Base-by-base conservation (phyloP, 2,888 invertebrate species). In the Emmelina monodactyla region DNA sequence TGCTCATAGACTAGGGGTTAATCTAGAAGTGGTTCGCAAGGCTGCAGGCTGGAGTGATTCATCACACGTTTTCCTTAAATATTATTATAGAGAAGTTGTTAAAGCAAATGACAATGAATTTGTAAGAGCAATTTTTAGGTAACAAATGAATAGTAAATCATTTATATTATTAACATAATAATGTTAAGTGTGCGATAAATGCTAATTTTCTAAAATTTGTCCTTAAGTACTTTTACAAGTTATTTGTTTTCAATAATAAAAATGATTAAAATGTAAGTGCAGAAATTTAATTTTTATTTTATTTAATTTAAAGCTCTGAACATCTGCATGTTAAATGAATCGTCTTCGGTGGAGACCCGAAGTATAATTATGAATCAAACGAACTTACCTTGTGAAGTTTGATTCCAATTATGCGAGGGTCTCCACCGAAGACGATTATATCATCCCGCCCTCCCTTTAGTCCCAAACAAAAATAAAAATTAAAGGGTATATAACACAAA, bases 31-130 rank as follows among this genome's bases (percentile, higher is more conserved):
- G 2, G 47, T 49, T n/a, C 28, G 37, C 19, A 37, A 33, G 30
- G 34, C 46, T 1, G 49, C 45, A 10, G 47, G 49, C 1, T 50
- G 49, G 49, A 39, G 37, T 6, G 28, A 33, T 15, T 28, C 31
- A 4, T 49, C 48, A 2, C 14, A 25, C 2, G 39, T 37, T 1
- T 49, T 49, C 33, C 14, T 29, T 5, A 29, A 29, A 29, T 29
- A 29, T 29, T 29, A 29, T 13, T 13, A 14, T 14, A 29, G 14
- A 12, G 29, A 29, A 5, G n/a, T n/a, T n/a, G n/a, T n/a, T n/a
- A n/a, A n/a, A n/a, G n/a, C n/a, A n/a, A n/a, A n/a, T n/a, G n/a
- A n/a, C n/a, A n/a, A n/a, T n/a, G n/a, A n/a, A n/a, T n/a, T n/a
- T n/a, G n/a, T n/a, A n/a, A n/a, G n/a, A n/a, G n/a, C n/a, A n/a